Base-by-base conservation (phyloP, 2,888 invertebrate species). In the Chromoteleia sp. region DNA sequence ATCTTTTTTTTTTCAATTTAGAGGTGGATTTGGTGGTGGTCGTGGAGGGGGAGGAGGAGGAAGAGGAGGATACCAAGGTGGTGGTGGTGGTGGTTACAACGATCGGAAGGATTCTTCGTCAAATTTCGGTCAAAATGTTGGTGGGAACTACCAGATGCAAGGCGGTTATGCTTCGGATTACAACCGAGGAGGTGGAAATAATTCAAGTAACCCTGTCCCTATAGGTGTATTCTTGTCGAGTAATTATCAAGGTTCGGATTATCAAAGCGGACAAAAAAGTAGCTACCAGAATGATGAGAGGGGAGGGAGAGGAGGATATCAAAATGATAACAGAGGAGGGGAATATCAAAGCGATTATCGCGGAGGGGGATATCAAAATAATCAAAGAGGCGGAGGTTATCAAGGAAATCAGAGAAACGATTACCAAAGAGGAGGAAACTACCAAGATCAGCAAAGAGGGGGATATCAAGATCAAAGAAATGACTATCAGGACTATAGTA, bases 401-500 rank as follows among this genome's bases (percentile, higher is more conserved):
- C 76, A 78, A 52, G 70, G 61, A 39, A 78, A 61, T 25, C 79
- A 84, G 14, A 83, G 84, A 41, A 68, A 73, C 33, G 83, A 81
- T 50, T 83, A 82, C 21, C 68, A 68, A n/a, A 25, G 59, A 10
- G 59, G 56, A 67, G 48, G 56, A 50, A 77, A 50, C 8, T 67
- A 52, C 52, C 48, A 68, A 56, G 82, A 82, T 43, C 84, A 86
- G 50, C 84, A 86, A 50, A 85, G 86, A 48, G 83, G 84, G 83
- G 33, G 84, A 3, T 68, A 81, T 14, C 84, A 84, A 54, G 84
- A 87, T 52, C 87, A 90, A 79, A 89, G 92, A 41, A 88, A 89
- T 65, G 91, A 91, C 87, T 89, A 88, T 84, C 88, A 88, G 76
- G 88, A 89, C 58, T 88, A 88, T 48, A 81, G 81, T 17, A 48